These are phyloP conservation scores for Drosophila prosaltans DNA, from an alignment of 1,140 invertebrate genomes.

Conservation along the genomic window DNA sequence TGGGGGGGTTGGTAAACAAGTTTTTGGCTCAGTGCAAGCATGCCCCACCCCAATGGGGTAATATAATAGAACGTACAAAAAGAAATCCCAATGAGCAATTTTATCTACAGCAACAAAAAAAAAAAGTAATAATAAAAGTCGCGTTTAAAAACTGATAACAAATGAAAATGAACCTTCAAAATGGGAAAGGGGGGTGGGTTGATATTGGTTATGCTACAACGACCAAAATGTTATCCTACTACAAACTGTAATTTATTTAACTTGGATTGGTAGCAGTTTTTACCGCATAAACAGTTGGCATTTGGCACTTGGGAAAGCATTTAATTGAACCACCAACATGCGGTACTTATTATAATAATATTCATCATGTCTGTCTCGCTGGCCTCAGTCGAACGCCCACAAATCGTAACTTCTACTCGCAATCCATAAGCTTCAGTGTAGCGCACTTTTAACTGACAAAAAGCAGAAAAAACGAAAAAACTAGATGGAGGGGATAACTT, in stretches of 20 bases:
- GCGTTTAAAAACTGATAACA: constrained; percentile 48
- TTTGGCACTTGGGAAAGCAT: constrained; percentile 6
- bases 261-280: neutral
- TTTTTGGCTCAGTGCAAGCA: constrained; percentile 6
- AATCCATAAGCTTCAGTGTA: constrained; percentile 57
- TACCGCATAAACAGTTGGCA: constrained; percentile 27
- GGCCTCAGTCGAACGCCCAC: constrained; percentile 65
- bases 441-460: constrained; percentile 41
- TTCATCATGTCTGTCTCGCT: constrained; percentile 30
- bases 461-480: constrained; percentile 23
- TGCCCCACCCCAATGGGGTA: constrained; percentile 28
- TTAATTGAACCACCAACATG: constrained; percentile 42
- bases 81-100: constrained; percentile 30
- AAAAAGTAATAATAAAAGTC: constrained; percentile 22
- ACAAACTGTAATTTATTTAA: neutral
- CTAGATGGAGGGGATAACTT: no score
- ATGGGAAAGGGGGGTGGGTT: neutral
- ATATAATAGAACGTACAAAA: constrained; percentile 24
- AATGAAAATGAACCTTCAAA: constrained; percentile 59
- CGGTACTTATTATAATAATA: constrained; percentile 34
- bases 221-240: constrained; percentile 11
- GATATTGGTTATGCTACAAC: constrained; percentile 1
- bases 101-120: constrained; percentile 22
- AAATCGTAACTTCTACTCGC: constrained; percentile 12
- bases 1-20: no score